Percentiles rank a stretch among this genome's conserved stretches.
Evolutionary conservation across 1,140 invertebrate genomes (phyloP).

Genomic region (Contarinia nasturtii): DNA sequence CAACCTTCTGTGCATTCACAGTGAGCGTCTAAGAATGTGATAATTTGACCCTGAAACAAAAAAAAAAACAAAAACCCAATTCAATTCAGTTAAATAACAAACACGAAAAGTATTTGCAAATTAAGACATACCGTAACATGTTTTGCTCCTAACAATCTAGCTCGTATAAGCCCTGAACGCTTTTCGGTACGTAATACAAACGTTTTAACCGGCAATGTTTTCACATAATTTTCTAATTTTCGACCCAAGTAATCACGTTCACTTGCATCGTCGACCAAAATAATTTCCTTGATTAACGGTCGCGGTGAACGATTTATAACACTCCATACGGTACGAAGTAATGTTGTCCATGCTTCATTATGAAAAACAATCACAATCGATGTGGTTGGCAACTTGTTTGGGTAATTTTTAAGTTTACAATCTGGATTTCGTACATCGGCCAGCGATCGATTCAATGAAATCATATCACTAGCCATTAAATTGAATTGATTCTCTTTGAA

Average conservation of each 20-base stretch:
- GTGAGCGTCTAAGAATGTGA: constrained; percentile 92
- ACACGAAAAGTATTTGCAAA: background rate
- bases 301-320: constrained; percentile 83
- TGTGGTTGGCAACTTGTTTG: constrained; percentile 61
- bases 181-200: constrained; percentile 66
- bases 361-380: constrained; percentile 95
- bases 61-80: constrained; percentile 1
- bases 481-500: constrained; percentile 99
- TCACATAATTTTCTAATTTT: constrained; percentile 78
- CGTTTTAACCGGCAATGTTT: constrained; percentile 62
- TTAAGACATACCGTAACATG: constrained; percentile 50
- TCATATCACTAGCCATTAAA: constrained; percentile 90
- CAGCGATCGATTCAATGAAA: constrained; percentile 87
- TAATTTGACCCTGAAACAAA: constrained; percentile 52
- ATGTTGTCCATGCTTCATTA: constrained; percentile 94
- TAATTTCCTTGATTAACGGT: constrained; percentile 77
- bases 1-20: constrained; percentile 90
- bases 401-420: constrained; percentile 60
- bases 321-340: constrained; percentile 89
- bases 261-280: constrained; percentile 90
- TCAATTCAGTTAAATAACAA: background rate
- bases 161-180: constrained; percentile 83
- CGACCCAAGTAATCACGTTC: constrained; percentile 82
- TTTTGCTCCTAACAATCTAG: constrained; percentile 76
- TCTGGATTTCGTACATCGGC: constrained; percentile 82